A percentile compares a stretch with the other conserved stretches of the same genome.
These are phyloP conservation scores for Brachynemurus nebulosus DNA, from an alignment of 2,888 invertebrate genomes.

Conservation along the genomic window DNA sequence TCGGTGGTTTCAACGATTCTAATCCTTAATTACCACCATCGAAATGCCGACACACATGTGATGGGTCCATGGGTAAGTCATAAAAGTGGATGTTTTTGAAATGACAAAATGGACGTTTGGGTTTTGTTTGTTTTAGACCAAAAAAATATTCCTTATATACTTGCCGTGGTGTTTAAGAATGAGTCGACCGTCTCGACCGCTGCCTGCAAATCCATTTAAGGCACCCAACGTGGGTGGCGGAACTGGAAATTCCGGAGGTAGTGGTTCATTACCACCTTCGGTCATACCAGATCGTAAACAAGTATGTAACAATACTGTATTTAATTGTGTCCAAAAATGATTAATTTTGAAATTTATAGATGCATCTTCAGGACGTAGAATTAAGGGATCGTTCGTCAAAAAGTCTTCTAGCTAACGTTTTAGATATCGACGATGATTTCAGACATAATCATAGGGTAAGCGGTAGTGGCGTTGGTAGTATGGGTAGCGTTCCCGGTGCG, in stretches of 20 bases:
- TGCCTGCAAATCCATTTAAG: constrained; percentile 7
- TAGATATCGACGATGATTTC: constrained; percentile 96
- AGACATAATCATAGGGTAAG: constrained; percentile 55
- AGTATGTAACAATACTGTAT: not conserved
- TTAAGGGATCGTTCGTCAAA: constrained; percentile 62
- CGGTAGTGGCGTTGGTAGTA: constrained; percentile 22
- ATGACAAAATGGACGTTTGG: not conserved
- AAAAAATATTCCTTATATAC: constrained; percentile 77
- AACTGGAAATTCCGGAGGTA: constrained; percentile 25
- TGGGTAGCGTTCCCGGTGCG: constrained; percentile 30
- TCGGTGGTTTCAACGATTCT: constrained; percentile 96
- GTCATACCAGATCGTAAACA: constrained; percentile 29
- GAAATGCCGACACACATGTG: constrained; percentile 91
- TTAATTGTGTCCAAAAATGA: not conserved
- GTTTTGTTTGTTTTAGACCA: constrained; percentile 8
- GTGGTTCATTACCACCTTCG: constrained; percentile 43
- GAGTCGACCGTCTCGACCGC: constrained; percentile 53
- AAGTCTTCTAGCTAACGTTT: constrained; percentile 88
- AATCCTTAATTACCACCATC: constrained; percentile 95
- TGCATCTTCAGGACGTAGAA: constrained; percentile 30
- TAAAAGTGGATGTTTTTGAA: not conserved
- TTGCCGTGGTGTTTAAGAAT: constrained; percentile 93
- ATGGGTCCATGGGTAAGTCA: constrained; percentile 90
- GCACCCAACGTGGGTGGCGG: constrained; percentile 12
- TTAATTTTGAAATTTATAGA: constrained; percentile 21